Evolutionary conservation across 1,140 invertebrate species (phyloP).

Genomic region (Drosophila leontia): DNA sequence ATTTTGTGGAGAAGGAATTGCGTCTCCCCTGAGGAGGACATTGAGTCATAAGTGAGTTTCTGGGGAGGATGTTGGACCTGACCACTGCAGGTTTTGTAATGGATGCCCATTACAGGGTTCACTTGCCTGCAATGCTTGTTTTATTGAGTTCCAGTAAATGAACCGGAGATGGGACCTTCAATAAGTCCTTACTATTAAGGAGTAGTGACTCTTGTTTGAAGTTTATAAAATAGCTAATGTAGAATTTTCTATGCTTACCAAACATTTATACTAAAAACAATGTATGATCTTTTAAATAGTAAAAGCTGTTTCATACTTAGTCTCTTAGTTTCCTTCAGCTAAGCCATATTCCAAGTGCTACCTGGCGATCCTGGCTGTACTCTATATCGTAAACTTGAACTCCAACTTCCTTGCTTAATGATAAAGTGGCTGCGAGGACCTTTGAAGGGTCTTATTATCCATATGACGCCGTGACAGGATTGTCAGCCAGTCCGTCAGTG

Average conservation of each 20-base stretch:
- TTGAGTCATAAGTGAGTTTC: constrained; percentile 18
- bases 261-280: no score
- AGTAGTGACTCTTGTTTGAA: not conserved
- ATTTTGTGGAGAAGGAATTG: constrained; percentile 1
- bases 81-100: constrained; percentile 30
- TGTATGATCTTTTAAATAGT: not conserved
- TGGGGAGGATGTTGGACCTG: not conserved
- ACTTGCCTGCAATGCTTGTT: constrained; percentile 7
- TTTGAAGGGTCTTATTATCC: constrained; percentile 31
- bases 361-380: not conserved
- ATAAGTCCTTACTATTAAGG: not conserved
- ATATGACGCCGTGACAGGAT: constrained; percentile 44
- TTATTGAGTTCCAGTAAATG: constrained; percentile 10
- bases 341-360: not conserved
- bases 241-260: no score
- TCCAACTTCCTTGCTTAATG: constrained; percentile 8
- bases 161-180: not conserved
- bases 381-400: not conserved
- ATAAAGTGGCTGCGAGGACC: constrained; percentile 33
- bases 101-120: constrained; percentile 27
- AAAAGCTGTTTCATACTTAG: not conserved
- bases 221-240: not conserved
- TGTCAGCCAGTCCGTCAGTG: constrained; percentile 54
- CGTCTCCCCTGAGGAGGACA: constrained; percentile 23
- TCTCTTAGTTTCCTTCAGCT: not conserved